Evolutionary conservation across 2,113 vertebrate species (phyloP), one percentile per base, ranked within the genome.

Genomic region (Herpailurus yagouaroundi): DNA sequence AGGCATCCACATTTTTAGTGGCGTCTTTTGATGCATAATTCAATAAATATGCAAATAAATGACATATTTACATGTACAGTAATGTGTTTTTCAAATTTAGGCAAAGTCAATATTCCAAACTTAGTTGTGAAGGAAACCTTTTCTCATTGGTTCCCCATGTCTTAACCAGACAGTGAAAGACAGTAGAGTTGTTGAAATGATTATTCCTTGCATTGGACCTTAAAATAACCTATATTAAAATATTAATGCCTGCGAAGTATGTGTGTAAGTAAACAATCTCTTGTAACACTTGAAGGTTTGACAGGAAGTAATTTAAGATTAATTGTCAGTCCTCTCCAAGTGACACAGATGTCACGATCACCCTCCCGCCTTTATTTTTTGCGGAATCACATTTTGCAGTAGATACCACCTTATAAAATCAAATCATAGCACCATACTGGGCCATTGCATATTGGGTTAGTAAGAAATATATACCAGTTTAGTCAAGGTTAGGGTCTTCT

Each of bases 21-120:
- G 16, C 89, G 11, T 25, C 31, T 89, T 97, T 92, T 97, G 25
- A 88, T 96, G 50, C 97, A 96, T 96, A 95, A 96, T 95, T 96
- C 94, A 96, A 90, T 89, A 91, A 93, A 77, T 93, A 92, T 96
- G 36, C 36, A 96, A 84, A 96, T 83, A 96, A 91, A 80, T 92
- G 63, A 73, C 64, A 95, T 69, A 87, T 95, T 89, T 90, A 41
- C 86, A 92, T 91, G 41, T 93, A 82, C 9, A 94, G 27, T 84
- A 89, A 93, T 97, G 19, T 33, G 19, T 66, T 97, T 96, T 96
- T 96, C 79, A 86, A 31, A 94, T 94, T 83, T 93, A 95, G 48
- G 52, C 31, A 94, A 91, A 96, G 79, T 81, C 64, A 96, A 19
- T 91, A 76, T 97, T 94, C 83, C 41, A 92, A 97, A 90, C 1